Base-by-base conservation (phyloP, 2,797 vertebrate genomes). In the Manis javanica region DNA sequence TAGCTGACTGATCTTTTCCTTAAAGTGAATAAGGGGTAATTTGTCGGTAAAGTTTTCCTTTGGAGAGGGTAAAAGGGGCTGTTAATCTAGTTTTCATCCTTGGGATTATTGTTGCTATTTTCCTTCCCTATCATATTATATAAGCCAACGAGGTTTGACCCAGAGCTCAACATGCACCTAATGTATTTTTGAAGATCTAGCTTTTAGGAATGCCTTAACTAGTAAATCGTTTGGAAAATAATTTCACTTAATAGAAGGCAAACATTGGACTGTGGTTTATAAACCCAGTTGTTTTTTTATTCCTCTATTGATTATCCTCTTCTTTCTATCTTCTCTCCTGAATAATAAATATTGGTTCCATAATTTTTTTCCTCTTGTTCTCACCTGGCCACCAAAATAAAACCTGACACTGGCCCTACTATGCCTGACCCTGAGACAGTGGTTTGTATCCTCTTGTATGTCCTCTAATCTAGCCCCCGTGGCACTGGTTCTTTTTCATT, bases 61-160 rank as follows among this genome's bases (percentile, higher is more conserved):
- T 39, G 15, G 1, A 51, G 23, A 14, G 16, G 1, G 16, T 7
- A 3, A 29, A 37, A 9, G 34, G 46, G 2, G 5, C 14, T 24
- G 31, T 39, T 53, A 53, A 46, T 63, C 19, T 46, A 55, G 39
- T 31, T 71, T n/a, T 71, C 21, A 34, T 79, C 26, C n/a, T 88
- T 10, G 53, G 37, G 18, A 11, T 23, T 61, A 9, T 37, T n/a
- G n/a, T 74, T 42, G 11, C 39, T 42, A 2, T 29, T 69, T 71
- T 21, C 42, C 21, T 78, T n/a, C 57, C 21, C 1, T 23, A 8
- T 53, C 31, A 5, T 29, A 34, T 14, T 51, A 19, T 71, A 16
- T 15, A 64, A 71, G n/a, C 19, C 63, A 72, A 0, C 31, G 37
- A n/a, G 12, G 2, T 74, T 82, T 61, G 31, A 42, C 26, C 23